Evolutionary conservation across 2,797 vertebrate genomes (phyloP), one percentile per base, ranked within the genome.

Genomic region (Epinephelus coioides): DNA sequence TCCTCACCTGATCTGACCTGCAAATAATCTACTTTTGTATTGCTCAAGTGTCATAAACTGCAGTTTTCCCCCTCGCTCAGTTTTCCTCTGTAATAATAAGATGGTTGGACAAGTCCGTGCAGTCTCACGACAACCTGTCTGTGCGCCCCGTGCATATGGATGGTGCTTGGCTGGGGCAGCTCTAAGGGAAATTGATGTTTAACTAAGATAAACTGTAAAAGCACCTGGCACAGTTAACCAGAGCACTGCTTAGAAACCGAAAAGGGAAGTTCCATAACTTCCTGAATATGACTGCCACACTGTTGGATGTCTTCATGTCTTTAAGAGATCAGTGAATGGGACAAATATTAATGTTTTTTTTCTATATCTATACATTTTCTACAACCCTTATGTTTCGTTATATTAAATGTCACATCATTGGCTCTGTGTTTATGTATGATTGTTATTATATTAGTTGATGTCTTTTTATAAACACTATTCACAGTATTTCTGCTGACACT

Each of bases 121-220:
- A 71, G n/a, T 40, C 4, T 44, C 38, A 30, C 10, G 40, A 57
- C 72, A 82, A 51, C 60, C 40, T 50, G 68, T 60, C 27, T 47
- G 47, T 67, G 62, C 61, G 53, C 47, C 50, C 25, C 10, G 1
- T 47, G 57, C 21, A 43, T 70, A 60, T 1, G 34, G 53, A 19
- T 5, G 43, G 38, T 49, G 55, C 19, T 34, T 54, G 30, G 53
- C 12, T 1, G 15, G 30, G 34, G 38, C 79, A 69, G 70, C 86
- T 92, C 83, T 86, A 38, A 73, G 74, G 51, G 69, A 88, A 79
- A 79, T 81, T 93, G 83, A 91, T 95, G 91, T 95, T 94, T 94
- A 89, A 94, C 86, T 79, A 90, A 94, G 94, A 94, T 94, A 89
- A 94, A 88, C 81, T 71, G 82, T 53, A 60, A 83, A 90, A 88